These are phyloP conservation scores for Eublepharis macularius DNA, from an alignment of 2,113 vertebrate species.

Conservation along the genomic window DNA sequence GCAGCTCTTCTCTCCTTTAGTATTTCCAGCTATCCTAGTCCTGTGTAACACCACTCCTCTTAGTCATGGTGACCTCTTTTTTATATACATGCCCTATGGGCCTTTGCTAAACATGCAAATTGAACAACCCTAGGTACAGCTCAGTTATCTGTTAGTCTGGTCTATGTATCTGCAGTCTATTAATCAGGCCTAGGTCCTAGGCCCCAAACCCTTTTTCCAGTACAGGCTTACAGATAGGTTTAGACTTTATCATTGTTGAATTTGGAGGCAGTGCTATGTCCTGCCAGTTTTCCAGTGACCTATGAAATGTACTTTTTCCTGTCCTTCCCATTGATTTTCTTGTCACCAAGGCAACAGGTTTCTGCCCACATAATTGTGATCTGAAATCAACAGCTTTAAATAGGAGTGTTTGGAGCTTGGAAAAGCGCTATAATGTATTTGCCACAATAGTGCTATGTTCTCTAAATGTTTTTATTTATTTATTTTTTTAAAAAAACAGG, in stretches of 20 bases:
- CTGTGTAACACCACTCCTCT: too few species aligned
- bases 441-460: conserved; percentile 14
- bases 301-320: conserved; percentile 45
- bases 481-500: neutral
- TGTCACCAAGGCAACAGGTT: conserved; percentile 51
- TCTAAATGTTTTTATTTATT: neutral
- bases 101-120: too few species aligned
- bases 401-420: conserved; percentile 23
- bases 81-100: too few species aligned
- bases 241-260: conserved; percentile 39
- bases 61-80: too few species aligned
- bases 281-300: conserved; percentile 52
- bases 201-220: too few species aligned
- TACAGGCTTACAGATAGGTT: too few species aligned
- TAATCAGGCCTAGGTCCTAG: too few species aligned
- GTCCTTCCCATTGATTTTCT: conserved; percentile 14
- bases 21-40: too few species aligned
- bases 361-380: conserved; percentile 40
- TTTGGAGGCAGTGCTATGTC: conserved; percentile 45
- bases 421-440: conserved; percentile 36
- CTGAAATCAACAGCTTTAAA: conserved; percentile 7
- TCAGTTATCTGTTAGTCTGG: too few species aligned
- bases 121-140: too few species aligned
- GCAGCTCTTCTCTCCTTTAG: too few species aligned
- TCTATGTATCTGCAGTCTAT: too few species aligned